Percentiles rank a stretch among this genome's conserved stretches.
phyloP scores from a whole-genome alignment of 2,888 invertebrate genomes.

The Troilus luridus region DNA sequence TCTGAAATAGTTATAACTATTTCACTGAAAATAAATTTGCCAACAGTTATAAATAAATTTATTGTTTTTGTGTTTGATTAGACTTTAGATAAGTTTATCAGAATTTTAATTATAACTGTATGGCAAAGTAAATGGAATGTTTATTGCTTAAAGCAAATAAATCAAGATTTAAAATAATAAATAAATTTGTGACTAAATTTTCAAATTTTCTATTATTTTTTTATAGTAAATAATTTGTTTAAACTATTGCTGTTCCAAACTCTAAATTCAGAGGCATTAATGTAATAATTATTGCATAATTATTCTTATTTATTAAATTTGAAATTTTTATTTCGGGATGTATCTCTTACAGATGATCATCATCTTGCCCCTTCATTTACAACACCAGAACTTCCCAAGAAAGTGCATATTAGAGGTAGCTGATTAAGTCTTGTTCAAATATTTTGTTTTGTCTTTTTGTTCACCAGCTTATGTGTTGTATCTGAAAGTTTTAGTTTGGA shows the following conservation, averaged over 20 bases:
- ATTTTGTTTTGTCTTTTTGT: neutral
- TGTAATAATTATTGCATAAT: neutral
- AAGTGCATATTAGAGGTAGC: slow-evolving; percentile 96
- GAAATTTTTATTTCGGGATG: slow-evolving; percentile 61
- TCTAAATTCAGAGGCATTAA: neutral
- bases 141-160: neutral
- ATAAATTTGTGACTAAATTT: neutral
- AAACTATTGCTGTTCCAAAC: neutral
- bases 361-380: slow-evolving; percentile 98
- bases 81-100: neutral
- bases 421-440: neutral
- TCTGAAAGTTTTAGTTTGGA: neutral
- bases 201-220: neutral
- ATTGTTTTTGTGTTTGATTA: neutral
- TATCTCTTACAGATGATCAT: slow-evolving; percentile 94
- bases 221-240: neutral
- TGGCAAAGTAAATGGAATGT: neutral
- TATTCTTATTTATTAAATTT: neutral
- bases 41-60: neutral
- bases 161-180: neutral
- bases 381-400: slow-evolving; percentile 99
- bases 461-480: neutral
- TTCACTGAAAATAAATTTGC: neutral
- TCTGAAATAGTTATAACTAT: neutral
- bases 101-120: neutral